Conservation (phyloP, 2,113 vertebrate species). For the Equus quagga region DNA sequence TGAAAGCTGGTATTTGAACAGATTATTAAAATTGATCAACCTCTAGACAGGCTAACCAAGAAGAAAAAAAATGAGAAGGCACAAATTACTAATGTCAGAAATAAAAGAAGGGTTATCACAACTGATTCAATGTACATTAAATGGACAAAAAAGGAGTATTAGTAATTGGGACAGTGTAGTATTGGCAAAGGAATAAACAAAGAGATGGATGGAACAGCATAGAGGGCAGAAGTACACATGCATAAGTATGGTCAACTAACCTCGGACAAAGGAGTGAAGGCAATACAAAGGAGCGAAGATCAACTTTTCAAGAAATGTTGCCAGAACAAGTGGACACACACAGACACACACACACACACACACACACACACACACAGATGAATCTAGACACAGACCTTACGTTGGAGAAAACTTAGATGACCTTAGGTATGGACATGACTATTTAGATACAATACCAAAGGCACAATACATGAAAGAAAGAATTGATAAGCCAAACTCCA, state of each 20-base stretch:
- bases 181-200: neutral
- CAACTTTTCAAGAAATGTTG: neutral
- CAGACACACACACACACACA: neutral
- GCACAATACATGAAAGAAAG: neutral
- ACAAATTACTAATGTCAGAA: neutral
- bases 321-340: neutral
- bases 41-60: neutral
- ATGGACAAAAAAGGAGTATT: neutral
- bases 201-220: neutral
- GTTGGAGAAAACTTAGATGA: neutral
- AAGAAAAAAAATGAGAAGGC: neutral
- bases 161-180: neutral
- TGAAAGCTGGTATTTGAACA: neutral
- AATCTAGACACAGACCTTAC: neutral
- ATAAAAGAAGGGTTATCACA: neutral
- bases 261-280: neutral
- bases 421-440: neutral
- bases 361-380: too few species aligned
- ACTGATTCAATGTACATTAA: neutral
- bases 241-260: neutral
- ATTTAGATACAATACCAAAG: neutral
- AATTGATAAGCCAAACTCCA: neutral
- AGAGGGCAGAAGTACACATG: neutral
- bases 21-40: neutral
- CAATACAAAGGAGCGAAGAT: neutral